Base-by-base conservation (phyloP, 2,113 vertebrate genomes). In the Pipra filicauda region DNA sequence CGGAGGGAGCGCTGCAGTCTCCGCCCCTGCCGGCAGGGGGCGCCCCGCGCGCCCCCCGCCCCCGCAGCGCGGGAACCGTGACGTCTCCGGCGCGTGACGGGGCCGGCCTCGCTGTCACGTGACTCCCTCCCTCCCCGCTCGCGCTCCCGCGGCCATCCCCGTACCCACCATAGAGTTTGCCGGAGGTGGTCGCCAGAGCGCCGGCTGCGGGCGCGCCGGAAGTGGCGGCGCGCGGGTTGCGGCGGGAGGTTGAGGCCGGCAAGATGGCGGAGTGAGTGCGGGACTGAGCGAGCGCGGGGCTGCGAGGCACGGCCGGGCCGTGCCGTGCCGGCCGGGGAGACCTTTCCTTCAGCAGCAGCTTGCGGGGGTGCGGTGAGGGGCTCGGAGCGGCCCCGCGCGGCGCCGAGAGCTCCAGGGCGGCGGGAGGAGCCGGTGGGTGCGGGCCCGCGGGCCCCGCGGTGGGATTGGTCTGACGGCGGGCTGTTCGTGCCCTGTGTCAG, bases 401-500 rank as follows among this genome's bases (percentile, higher is more conserved):
- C 16, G 27, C 69, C 35, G 37, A 9, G 66, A 23, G 52, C 52
- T 44, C 23, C 18, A 14, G 15, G 41, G 65, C 19, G 18, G 66
- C 46, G 23, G 46, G 30, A 14, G 46, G 33, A 17, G 33, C 43
- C n/a, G n/a, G n/a, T 24, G 20, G 35, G 11, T 10, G 20, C 21
- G 27, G n/a, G 35, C 23, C n/a, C 51, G 72, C 46, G 2, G 57
- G 5, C 39, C 26, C 24, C 12, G 35, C 15, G 30, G 37, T 18
- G 26, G 28, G 9, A 12, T 7, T 15, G n/a, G 8, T 3, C 31
- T 23, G 71, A 1, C 37, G 2, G 48, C n/a, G 24, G 9, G 41
- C 28, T 15, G 1, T 2, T 2, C 11, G 0, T 20, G 9, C 2
- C 10, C n/a, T 3, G 35, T 3, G 18, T 16, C 44, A 7, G 5